phyloP scores from a whole-genome alignment of 2,888 invertebrate genomes.

The Ichneumon xanthorius region DNA sequence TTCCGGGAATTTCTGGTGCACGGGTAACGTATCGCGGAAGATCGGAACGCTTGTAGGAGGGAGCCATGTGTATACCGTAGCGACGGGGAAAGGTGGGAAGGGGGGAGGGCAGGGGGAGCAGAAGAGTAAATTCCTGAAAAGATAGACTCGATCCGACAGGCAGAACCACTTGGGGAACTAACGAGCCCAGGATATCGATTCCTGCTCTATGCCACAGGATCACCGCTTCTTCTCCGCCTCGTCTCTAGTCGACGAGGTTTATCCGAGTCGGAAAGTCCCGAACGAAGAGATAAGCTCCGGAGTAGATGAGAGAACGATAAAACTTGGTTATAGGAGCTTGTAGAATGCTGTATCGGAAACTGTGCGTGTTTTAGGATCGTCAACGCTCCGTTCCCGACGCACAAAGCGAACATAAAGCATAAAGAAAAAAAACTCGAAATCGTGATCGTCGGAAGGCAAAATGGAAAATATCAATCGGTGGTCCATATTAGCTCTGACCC shows the following conservation, averaged over 20 bases:
- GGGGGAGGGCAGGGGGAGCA: conserved; percentile 32
- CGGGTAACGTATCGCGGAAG: conserved; percentile 43
- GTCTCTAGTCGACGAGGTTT: conserved; percentile 61
- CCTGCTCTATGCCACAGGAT: conserved; percentile 55
- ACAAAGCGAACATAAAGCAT: not conserved
- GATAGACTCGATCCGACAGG: conserved; percentile 63
- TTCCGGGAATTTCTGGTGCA: conserved; percentile 54
- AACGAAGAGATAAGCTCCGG: conserved; percentile 65
- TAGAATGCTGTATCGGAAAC: conserved; percentile 28
- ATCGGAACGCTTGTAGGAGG: conserved; percentile 44
- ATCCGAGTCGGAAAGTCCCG: conserved; percentile 62
- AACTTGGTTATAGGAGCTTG: conserved; percentile 25
- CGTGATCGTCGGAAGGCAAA: not conserved
- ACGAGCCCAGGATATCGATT: conserved; percentile 68
- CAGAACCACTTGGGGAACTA: conserved; percentile 67
- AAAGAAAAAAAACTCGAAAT: not conserved
- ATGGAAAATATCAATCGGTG: not conserved
- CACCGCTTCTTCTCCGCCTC: conserved; percentile 3
- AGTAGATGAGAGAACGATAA: conserved; percentile 66
- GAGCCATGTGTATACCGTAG: conserved; percentile 31
- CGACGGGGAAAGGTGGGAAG: conserved; percentile 33
- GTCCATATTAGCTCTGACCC: not conserved
- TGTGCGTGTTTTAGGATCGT: not conserved
- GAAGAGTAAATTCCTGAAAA: conserved; percentile 66
- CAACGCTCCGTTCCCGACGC: not conserved